phyloP scores from a whole-genome alignment of 2,797 vertebrate genomes.

The Loris lydekkerianus region DNA sequence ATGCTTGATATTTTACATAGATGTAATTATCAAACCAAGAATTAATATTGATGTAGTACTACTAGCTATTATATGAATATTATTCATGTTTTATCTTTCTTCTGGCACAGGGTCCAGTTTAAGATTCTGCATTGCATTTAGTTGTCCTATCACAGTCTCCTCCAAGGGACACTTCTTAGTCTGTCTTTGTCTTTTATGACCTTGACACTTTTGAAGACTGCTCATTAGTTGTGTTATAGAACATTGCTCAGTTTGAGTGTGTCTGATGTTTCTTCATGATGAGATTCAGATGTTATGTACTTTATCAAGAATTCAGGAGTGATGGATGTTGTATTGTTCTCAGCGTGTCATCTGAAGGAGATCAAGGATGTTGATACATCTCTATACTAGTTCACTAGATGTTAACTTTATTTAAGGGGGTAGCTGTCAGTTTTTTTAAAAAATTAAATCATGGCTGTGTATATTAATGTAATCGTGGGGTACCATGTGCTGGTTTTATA shows the following conservation, averaged over 20 bases:
- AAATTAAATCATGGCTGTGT: too few species aligned
- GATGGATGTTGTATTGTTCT: not conserved
- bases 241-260: not conserved
- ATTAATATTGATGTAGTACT: not conserved
- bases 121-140: not conserved
- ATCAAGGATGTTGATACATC: not conserved
- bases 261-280: not conserved
- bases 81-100: not conserved
- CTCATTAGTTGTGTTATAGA: not conserved
- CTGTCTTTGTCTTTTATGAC: not conserved
- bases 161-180: not conserved
- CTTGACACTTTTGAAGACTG: not conserved
- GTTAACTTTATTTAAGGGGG: not conserved
- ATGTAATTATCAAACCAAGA: not conserved
- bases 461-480: too few species aligned
- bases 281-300: not conserved
- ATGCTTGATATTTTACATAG: not conserved
- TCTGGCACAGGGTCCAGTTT: not conserved
- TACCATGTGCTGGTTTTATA: too few species aligned
- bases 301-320: not conserved
- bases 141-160: not conserved
- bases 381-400: not conserved
- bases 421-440: not conserved
- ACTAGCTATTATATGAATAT: not conserved
- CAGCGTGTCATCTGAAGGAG: not conserved